Conservation (phyloP, 2,888 invertebrate species). For the Oscheius sp. region DNA sequence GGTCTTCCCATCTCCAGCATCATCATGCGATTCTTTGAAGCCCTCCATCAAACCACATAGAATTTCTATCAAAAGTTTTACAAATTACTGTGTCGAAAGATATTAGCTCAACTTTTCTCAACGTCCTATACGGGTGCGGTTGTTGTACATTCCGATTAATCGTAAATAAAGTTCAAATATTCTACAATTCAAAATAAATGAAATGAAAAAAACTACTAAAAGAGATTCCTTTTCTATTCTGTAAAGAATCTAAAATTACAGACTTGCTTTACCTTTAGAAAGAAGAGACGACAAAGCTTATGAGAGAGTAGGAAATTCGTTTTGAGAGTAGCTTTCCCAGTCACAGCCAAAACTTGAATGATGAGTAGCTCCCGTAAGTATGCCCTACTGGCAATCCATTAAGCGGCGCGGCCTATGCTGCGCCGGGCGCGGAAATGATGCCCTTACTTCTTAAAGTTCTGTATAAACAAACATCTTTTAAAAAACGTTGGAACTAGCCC, state of each 20-base stretch:
- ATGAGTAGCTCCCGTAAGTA: background rate
- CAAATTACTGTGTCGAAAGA: slow-evolving; percentile 14
- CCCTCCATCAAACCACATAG: slow-evolving; percentile 23
- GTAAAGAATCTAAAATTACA: too few relatives aligned
- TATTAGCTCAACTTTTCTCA: background rate
- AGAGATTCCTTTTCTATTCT: too few relatives aligned
- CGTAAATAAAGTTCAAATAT: too few relatives aligned
- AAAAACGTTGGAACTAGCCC: too few relatives aligned
- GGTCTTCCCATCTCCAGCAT: slow-evolving; percentile 13
- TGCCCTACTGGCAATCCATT: slow-evolving; percentile 3
- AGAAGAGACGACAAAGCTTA: too few relatives aligned
- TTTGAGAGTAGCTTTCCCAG: too few relatives aligned
- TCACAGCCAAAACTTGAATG: too few relatives aligned
- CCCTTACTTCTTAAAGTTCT: background rate
- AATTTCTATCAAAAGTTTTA: slow-evolving; percentile 32
- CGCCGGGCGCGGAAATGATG: slow-evolving; percentile 15
- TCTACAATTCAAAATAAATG: slow-evolving; percentile 19
- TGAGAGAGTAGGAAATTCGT: background rate
- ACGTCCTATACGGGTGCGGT: slow-evolving; percentile 11
- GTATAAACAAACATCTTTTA: background rate
- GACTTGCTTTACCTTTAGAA: too few relatives aligned
- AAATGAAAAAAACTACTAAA: too few relatives aligned
- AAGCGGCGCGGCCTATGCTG: slow-evolving; percentile 4
- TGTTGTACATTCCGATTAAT: slow-evolving; percentile 25
- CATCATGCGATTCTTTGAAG: slow-evolving; percentile 12